Percentiles rank a stretch among this genome's conserved stretches.
Conservation (phyloP, 2,113 vertebrate species). For the Mirounga angustirostris region DNA sequence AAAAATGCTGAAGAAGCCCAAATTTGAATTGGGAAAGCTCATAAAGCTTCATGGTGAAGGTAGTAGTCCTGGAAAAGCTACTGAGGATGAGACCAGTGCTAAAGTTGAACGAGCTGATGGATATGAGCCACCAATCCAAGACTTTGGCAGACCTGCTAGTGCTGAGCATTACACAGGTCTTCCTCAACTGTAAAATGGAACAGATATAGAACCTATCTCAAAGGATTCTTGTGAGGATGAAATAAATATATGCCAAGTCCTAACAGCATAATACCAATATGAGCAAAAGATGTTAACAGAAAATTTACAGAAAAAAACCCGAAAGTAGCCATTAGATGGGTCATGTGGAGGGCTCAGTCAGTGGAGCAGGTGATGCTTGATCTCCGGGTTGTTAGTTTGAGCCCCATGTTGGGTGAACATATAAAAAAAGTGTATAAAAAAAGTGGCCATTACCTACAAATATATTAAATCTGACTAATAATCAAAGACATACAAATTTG, state of each 20-base stretch:
- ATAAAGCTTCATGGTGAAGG: background rate
- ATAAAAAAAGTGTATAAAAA: background rate
- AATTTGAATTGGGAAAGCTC: background rate
- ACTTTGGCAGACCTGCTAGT: background rate
- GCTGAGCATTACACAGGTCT: background rate
- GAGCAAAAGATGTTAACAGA: background rate
- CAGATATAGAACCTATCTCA: background rate
- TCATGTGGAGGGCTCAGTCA: background rate
- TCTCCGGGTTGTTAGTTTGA: background rate
- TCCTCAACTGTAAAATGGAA: background rate
- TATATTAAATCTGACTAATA: background rate
- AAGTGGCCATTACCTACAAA: background rate
- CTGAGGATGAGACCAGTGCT: background rate
- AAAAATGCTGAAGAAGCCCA: background rate
- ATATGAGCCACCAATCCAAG: background rate
- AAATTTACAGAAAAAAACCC: background rate
- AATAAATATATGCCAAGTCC: constrained; percentile 9
- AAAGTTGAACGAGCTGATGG: background rate
- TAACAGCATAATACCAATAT: background rate
- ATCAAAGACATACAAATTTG: constrained; percentile 9
- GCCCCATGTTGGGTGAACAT: background rate
- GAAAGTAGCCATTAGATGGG: background rate
- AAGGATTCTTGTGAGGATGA: background rate
- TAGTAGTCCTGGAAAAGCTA: background rate
- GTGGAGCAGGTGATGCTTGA: background rate